phyloP scores from a whole-genome alignment of 2,797 vertebrate species.

The Artibeus lituratus region DNA sequence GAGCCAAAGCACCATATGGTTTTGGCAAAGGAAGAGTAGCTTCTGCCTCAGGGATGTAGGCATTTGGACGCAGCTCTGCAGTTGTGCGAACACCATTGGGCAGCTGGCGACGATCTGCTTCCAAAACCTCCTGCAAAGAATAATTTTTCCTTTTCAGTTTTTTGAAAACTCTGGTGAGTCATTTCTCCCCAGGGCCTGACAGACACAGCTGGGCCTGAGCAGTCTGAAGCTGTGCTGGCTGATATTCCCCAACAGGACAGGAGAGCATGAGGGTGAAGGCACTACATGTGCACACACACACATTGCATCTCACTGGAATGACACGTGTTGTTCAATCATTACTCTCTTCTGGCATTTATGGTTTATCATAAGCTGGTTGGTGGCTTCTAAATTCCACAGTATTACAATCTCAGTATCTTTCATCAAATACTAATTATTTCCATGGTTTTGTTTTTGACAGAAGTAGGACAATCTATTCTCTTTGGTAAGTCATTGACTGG shows the following conservation, averaged over 20 bases:
- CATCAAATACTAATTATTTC: not conserved
- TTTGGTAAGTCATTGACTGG: not conserved
- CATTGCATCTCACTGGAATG: not conserved
- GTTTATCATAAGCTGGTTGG: not conserved
- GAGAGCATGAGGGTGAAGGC: not conserved
- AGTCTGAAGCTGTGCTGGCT: not conserved
- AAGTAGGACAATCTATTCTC: not conserved
- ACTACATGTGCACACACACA: not conserved
- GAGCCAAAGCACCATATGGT: conserved; percentile 88
- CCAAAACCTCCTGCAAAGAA: conserved; percentile 81
- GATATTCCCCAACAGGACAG: not conserved
- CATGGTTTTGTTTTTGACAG: not conserved
- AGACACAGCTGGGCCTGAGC: not conserved
- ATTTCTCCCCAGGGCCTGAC: not conserved
- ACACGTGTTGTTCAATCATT: not conserved
- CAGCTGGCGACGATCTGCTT: conserved; percentile 80
- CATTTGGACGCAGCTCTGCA: conserved; percentile 86
- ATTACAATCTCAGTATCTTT: not conserved
- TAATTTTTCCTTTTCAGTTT: conserved; percentile 43
- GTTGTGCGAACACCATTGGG: conserved; percentile 82
- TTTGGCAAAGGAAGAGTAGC: conserved; percentile 85
- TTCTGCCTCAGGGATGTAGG: conserved; percentile 83
- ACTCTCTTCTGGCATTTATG: not conserved
- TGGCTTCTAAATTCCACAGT: not conserved
- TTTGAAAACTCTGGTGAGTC: conserved; percentile 1